Evolutionary conservation across 1,140 invertebrate genomes (phyloP), one percentile per base, ranked within the genome.

Genomic region (Scylla paramamosain): DNA sequence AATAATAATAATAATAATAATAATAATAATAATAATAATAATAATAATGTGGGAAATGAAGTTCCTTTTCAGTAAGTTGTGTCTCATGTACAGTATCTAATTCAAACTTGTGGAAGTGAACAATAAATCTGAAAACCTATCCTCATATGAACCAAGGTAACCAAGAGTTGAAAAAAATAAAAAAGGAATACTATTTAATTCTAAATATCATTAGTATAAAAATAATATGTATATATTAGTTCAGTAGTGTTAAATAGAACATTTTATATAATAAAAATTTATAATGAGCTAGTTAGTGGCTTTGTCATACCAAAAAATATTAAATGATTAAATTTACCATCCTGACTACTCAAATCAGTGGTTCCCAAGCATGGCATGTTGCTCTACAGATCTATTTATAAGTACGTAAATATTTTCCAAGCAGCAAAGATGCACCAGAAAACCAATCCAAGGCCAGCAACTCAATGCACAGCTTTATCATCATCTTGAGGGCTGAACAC

Each of bases 11-110:
- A 67, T 67, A 67, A 67, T 14, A 25, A 25, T 52, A 52, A n/a
- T 77, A 77, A 77, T 77, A n/a, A 77, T 77, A n/a, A 77, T 77
- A 77, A 77, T n/a, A 77, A n/a, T n/a, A 77, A 77, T 77, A n/a
- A 77, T 77, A 77, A 77, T 77, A n/a, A 77, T 59, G n/a, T n/a
- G n/a, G 14, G 46, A 48, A 48, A 48, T 48, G 46, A 48, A 48
- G 46, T 48, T 48, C 46, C 14, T 48, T 48, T 48, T 48, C 46
- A 48, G 46, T n/a, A n/a, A n/a, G n/a, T n/a, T n/a, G 52, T 59
- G 52, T 59, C 10, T 59, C 0, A 59, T 59, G 52, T 59, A 59
- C 10, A 12, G 10, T 12, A 59, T 8, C 52, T 59, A 59, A 59
- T 59, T 59, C 2, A 3, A 14, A 14, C 10, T 20, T 59, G 2